Evolutionary conservation across 1,140 invertebrate genomes (phyloP).

Genomic region (Phocides pigmalion): DNA sequence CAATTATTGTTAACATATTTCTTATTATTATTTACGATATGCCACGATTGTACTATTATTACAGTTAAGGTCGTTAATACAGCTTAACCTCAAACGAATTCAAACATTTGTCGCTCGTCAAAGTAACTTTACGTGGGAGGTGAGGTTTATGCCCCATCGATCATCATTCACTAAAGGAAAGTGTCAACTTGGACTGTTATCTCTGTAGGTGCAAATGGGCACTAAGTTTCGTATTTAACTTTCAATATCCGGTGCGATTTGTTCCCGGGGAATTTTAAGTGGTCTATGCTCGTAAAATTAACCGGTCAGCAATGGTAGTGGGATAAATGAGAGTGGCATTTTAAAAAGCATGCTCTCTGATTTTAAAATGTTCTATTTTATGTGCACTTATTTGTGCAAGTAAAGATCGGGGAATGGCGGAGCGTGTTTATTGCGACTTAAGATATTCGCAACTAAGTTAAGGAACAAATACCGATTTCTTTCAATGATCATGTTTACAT

Average conservation of each 20-base stretch:
- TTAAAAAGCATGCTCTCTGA: slow-evolving; percentile 24
- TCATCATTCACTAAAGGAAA: slow-evolving; percentile 31
- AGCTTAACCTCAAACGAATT: slow-evolving; percentile 21
- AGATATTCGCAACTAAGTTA: no score
- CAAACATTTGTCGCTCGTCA: slow-evolving; percentile 19
- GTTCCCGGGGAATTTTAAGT: slow-evolving; percentile 74
- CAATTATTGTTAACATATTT: slow-evolving; percentile 14
- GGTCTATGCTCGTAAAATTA: slow-evolving; percentile 71
- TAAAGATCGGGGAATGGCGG: no score
- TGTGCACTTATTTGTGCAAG: background rate
- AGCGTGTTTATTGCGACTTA: no score
- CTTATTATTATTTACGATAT: slow-evolving; percentile 13
- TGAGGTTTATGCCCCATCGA: slow-evolving; percentile 28
- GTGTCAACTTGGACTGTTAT: slow-evolving; percentile 44
- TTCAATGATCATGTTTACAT: no score
- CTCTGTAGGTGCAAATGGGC: slow-evolving; percentile 63
- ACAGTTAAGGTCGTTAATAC: slow-evolving; percentile 15
- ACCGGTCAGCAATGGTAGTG: slow-evolving; percentile 63
- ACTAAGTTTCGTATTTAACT: slow-evolving; percentile 57
- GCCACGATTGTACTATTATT: slow-evolving; percentile 5
- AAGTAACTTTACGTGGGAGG: slow-evolving; percentile 15
- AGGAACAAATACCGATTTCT: no score
- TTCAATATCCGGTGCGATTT: slow-evolving; percentile 71
- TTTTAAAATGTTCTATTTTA: background rate
- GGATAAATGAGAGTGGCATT: slow-evolving; percentile 62